Evolutionary conservation across 1,140 invertebrate genomes (phyloP), one percentile per base, ranked within the genome.

Genomic region (Cyclina sinensis): DNA sequence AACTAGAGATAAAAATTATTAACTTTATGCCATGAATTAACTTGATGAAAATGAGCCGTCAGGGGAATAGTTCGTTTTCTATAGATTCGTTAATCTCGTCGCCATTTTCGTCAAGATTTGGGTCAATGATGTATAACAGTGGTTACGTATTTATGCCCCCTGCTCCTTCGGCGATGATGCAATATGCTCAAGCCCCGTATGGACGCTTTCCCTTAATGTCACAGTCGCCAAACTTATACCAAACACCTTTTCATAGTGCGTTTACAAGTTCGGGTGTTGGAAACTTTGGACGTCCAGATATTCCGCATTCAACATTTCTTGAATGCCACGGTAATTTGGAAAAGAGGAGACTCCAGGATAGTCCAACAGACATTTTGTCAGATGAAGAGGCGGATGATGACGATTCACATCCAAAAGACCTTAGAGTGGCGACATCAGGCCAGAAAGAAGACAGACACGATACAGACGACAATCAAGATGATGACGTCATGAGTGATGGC

Each of bases 51-150:
- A 86, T 86, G 83, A 86, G 37, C 62, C 83, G 68, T 16, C 48
- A 27, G 12, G 90, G 90, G n/a, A 81, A 59, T n/a, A 85, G 70
- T 57, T 88, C 90, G n/a, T 91, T 91, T 90, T 90, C 90, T 2
- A 91, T 91, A 39, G 90, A 91, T 21, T 90, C 88, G 16, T 39
- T 91, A 12, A 91, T 91, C 35, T 76, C 85, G 21, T 76, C 88
- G 18, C 39, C 73, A 21, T 73, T 86, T 35, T 46, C 78, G 24
- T 84, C 90, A 7, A 65, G 90, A 37, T 86, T 78, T 37, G 88
- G 88, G 65, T 86, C 84, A 12, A 85, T 91, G 59, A 74, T 89
- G 37, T 82, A 88, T 24, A 90, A 90, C 43, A 83, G 46, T 65
- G 81, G 86, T 48, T 86, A 86, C 51, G 65, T 91, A 30, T 91